These are phyloP conservation scores for Agrotis clavis DNA, from an alignment of 2,888 invertebrate genomes.

Conservation along the genomic window DNA sequence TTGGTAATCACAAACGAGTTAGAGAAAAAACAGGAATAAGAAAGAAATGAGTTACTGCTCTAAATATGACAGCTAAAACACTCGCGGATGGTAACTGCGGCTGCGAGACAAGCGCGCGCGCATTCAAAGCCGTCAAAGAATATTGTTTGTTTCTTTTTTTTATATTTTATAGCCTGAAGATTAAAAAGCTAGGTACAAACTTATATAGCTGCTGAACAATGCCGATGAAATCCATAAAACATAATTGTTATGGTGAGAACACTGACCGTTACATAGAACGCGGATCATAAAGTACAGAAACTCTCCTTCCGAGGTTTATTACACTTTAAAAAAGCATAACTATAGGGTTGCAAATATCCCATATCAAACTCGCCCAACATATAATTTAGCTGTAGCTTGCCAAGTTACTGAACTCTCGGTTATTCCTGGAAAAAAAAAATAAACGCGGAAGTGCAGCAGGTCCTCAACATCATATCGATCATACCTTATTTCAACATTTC, in stretches of 20 bases:
- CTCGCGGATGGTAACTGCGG: slow-evolving; percentile 7
- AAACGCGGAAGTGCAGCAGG: slow-evolving; percentile 46
- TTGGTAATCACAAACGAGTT: slow-evolving; percentile 25
- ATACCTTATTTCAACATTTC: slow-evolving; percentile 47
- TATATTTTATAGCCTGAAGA: not conserved
- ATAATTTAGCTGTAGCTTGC: not conserved
- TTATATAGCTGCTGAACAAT: slow-evolving; percentile 10
- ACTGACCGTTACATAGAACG: slow-evolving; percentile 1
- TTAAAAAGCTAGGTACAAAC: slow-evolving; percentile 3
- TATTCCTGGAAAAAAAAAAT: slow-evolving; percentile 14
- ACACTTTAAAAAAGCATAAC: slow-evolving; percentile 5
- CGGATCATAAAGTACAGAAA: slow-evolving; percentile 15
- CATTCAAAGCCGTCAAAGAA: slow-evolving; percentile 19
- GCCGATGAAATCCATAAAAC: slow-evolving; percentile 22
- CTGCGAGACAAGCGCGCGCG: slow-evolving; percentile 20
- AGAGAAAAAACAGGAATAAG: not conserved
- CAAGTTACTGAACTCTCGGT: not conserved
- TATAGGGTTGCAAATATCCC: not conserved
- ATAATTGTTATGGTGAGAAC: slow-evolving; percentile 17
- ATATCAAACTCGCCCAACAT: not conserved
- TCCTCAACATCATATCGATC: slow-evolving; percentile 30
- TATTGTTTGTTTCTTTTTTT: slow-evolving; percentile 1
- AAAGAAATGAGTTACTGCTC: slow-evolving; percentile 15
- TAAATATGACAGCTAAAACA: slow-evolving; percentile 30
- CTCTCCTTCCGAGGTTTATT: not conserved